phyloP scores from a whole-genome alignment of 2,797 vertebrate genomes.

The Anas flavirostris region DNA sequence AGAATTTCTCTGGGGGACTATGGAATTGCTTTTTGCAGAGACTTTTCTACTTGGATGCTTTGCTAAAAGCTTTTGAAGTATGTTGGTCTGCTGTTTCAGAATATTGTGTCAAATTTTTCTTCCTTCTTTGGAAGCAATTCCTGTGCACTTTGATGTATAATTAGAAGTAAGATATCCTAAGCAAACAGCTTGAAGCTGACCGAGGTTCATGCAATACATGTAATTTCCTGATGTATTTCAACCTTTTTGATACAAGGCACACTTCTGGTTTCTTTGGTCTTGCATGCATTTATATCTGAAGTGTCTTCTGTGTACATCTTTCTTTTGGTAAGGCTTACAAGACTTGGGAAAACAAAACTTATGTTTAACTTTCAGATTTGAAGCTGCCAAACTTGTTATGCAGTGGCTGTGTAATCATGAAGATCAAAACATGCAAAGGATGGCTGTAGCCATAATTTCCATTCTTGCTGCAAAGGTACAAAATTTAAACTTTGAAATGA shows the following conservation, averaged over 20 bases:
- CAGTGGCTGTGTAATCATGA: conserved; percentile 99
- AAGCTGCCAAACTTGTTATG: conserved; percentile 99
- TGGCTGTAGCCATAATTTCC: conserved; percentile 99
- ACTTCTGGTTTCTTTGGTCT: background rate
- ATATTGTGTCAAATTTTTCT: background rate
- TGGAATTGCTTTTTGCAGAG: background rate
- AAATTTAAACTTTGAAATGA: background rate
- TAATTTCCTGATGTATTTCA: background rate
- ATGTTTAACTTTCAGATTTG: conserved; percentile 85
- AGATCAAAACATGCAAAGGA: conserved; percentile 99
- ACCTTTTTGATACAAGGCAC: background rate
- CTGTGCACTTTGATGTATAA: background rate
- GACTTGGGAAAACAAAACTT: background rate
- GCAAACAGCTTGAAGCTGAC: background rate
- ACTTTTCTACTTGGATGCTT: background rate
- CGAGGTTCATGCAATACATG: background rate
- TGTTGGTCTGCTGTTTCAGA: background rate
- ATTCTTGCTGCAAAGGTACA: conserved; percentile 98
- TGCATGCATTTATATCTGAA: background rate
- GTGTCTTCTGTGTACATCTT: background rate
- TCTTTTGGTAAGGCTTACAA: background rate
- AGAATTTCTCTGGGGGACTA: background rate
- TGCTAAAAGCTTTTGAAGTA: background rate
- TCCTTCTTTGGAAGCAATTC: background rate
- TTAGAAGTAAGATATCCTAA: background rate